phyloP scores from a whole-genome alignment of 2,888 invertebrate species.

The Synergus gifuensis region DNA sequence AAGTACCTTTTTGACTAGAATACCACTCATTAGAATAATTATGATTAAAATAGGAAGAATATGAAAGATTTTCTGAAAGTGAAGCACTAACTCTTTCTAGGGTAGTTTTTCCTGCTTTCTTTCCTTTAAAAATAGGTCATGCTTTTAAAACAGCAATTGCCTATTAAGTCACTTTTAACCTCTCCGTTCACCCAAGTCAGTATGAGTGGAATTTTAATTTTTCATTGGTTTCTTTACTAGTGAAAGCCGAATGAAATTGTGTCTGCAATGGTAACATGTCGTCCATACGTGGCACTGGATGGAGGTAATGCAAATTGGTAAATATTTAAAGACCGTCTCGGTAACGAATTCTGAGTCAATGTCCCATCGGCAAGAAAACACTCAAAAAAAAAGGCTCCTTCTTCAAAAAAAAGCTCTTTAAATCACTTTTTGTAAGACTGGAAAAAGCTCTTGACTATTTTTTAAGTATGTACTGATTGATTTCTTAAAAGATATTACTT shows the following conservation, averaged over 20 bases:
- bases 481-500: not conserved
- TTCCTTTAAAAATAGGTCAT: not conserved
- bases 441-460: not conserved
- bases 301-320: conserved; percentile 1
- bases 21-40: not conserved
- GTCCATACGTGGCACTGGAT: conserved; percentile 26
- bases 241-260: conserved; percentile 20
- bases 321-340: not conserved
- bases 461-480: not conserved
- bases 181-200: not conserved
- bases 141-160: not conserved
- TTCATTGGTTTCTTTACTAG: conserved; percentile 10
- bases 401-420: not conserved
- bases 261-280: conserved; percentile 10
- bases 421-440: not conserved
- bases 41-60: too few relatives aligned
- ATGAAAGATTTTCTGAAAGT: too few relatives aligned
- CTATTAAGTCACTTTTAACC: not conserved
- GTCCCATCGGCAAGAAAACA: not conserved
- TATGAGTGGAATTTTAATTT: conserved; percentile 31
- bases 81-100: not conserved
- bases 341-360: not conserved
- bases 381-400: not conserved
- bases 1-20: not conserved
- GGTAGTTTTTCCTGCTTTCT: not conserved